A percentile compares a stretch with the other conserved stretches of the same genome.
Conservation (phyloP, 2,888 invertebrate genomes). For the Megamerina dolium region DNA sequence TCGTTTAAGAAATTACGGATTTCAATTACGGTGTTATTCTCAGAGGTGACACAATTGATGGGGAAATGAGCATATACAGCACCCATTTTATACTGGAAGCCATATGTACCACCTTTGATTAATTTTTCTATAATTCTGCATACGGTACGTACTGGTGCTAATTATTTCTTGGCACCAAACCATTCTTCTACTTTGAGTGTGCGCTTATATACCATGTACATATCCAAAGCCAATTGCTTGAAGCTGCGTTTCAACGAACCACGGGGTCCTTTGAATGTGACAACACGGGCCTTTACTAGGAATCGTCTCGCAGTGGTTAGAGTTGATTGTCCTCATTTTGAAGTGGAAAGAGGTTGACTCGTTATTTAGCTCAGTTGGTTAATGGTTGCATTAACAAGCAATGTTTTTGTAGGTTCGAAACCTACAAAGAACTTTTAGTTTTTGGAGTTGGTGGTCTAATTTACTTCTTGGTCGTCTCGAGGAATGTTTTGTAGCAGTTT, state of each 20-base stretch:
- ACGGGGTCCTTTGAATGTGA: conserved; percentile 92
- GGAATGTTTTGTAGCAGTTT: too few relatives aligned
- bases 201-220: conserved; percentile 74
- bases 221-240: conserved; percentile 93
- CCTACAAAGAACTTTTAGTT: too few relatives aligned
- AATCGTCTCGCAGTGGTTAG: conserved; percentile 91
- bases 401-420: too few relatives aligned
- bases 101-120: conserved; percentile 93
- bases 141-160: conserved; percentile 96
- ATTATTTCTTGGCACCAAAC: conserved; percentile 97
- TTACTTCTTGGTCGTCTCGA: too few relatives aligned
- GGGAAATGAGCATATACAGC: conserved; percentile 99
- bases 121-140: conserved; percentile 99
- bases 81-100: conserved; percentile 98
- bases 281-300: conserved; percentile 88
- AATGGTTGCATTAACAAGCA: too few relatives aligned
- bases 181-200: conserved; percentile 89
- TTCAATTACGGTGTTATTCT: conserved; percentile 84
- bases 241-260: conserved; percentile 87
- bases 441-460: too few relatives aligned
- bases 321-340: conserved; percentile 50
- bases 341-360: conserved; percentile 31
- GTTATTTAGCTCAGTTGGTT: too few relatives aligned
- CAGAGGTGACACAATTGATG: conserved; percentile 95
- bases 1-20: conserved; percentile 99